Base-by-base conservation (phyloP, 2,797 vertebrate genomes). In the Enteromius unitaeniatus region DNA sequence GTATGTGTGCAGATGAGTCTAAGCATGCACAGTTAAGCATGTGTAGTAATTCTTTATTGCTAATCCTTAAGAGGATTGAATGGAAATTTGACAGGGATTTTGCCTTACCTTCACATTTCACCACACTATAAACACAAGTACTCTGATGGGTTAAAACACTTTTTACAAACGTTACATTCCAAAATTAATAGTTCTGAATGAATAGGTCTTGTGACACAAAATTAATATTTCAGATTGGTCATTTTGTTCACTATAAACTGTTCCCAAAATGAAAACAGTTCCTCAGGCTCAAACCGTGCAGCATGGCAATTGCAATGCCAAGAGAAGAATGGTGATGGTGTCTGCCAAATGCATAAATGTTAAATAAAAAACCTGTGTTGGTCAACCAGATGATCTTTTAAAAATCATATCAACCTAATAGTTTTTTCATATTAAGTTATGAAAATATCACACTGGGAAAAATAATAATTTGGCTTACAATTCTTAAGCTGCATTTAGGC, bases 31-130 rank as follows among this genome's bases (percentile, higher is more conserved):
- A 47, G 17, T 34, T 70, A 11, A 73, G 26, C 40, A 37, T 37
- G 19, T 78, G 28, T 58, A 68, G 40, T 58, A 51, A 49, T 62
- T 62, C 82, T 78, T 68, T 49, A 28, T 4, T 47, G 69, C 75
- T 78, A 84, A 87, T 82, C 79, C 75, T 17, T 84, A 87, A 84
- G 60, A 78, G 40, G 74, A 84, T 87, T 87, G 53, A 31, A n/a
- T 1, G 47, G 37, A 78, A 67, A 51, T 62, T n/a, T 81, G 72
- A 78, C 47, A 65, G 58, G 49, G 17, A 68, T 82, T 78, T 82
- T 40, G 47, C 73, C 17, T 34, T 68, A 64, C 8, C 28, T 37
- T 55, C 34, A 73, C 8, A 77, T 77, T 55, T 83, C 28, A 40
- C 42, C 3, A 26, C 45, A 21, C 4, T n/a, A 19, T 10, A 55